Conservation (phyloP, 2,113 vertebrate species). For the Maccullochella peelii region DNA sequence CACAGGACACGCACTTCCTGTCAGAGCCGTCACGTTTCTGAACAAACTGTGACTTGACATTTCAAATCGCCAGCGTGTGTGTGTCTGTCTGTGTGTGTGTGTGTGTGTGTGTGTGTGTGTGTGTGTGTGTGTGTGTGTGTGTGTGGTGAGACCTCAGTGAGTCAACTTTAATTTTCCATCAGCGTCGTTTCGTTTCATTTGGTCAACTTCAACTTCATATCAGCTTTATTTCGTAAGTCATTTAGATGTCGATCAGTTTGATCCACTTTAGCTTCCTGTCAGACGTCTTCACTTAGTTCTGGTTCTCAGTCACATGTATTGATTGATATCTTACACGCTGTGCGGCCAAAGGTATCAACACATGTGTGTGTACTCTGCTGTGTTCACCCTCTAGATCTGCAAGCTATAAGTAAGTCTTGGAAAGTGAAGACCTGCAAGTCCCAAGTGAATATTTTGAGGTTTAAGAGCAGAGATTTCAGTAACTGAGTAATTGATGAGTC, state of each 20-base stretch:
- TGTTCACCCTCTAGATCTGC: not conserved
- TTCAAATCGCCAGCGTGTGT: constrained; percentile 30
- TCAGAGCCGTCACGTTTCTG: constrained; percentile 29
- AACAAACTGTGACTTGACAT: constrained; percentile 49
- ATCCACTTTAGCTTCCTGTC: constrained; percentile 28
- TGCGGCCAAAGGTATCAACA: not conserved
- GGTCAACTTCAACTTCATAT: not conserved
- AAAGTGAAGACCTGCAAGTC: not conserved
- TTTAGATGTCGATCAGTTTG: constrained; percentile 21
- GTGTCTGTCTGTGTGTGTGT: no score
- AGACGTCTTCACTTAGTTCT: no score
- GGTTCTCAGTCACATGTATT: not conserved
- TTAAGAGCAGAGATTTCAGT: no score
- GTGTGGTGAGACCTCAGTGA: constrained; percentile 32
- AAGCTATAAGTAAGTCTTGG: not conserved
- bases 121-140: not conserved
- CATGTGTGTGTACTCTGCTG: no score
- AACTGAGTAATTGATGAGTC: not conserved
- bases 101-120: no score
- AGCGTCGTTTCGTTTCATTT: not conserved
- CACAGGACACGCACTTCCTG: constrained; percentile 57
- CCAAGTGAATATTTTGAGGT: no score
- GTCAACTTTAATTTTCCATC: constrained; percentile 26
- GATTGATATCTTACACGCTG: not conserved
- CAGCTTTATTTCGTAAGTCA: not conserved